Conservation (phyloP, 92 coral and sea anemone genomes). For the Muricea muricata region DNA sequence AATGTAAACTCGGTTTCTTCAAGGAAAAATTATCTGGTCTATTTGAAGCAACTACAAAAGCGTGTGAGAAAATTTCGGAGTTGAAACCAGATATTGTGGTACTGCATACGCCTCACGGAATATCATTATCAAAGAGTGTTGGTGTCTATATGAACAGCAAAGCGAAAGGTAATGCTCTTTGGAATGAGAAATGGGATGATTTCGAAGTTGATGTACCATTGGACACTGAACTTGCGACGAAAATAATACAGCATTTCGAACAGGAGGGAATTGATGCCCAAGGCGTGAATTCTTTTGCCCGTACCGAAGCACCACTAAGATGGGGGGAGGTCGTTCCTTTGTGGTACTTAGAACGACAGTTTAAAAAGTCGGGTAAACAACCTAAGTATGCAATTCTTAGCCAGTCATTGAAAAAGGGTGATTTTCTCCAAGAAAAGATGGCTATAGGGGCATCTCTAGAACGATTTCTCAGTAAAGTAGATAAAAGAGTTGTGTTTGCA, state of each 20-base stretch:
- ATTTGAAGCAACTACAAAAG: constrained; percentile 58
- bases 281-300: constrained; percentile 62
- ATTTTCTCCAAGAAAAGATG: constrained; percentile 12
- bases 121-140: constrained; percentile 63
- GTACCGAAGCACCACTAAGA: constrained; percentile 70
- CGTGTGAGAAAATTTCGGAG: constrained; percentile 62
- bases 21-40: constrained; percentile 39
- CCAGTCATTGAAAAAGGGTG: constrained; percentile 27
- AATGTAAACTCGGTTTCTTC: neutral
- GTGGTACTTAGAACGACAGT: constrained; percentile 65
- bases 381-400: constrained; percentile 68
- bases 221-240: constrained; percentile 54
- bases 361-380: constrained; percentile 52
- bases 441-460: constrained; percentile 60
- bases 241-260: constrained; percentile 60
- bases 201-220: constrained; percentile 52
- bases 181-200: constrained; percentile 78
- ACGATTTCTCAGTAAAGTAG: constrained; percentile 44
- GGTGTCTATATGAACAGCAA: constrained; percentile 63
- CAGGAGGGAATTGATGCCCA: constrained; percentile 57
- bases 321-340: constrained; percentile 86
- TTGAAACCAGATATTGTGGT: constrained; percentile 64
- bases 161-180: constrained; percentile 75
- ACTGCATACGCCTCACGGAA: constrained; percentile 74
- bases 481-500: constrained; percentile 67